Percentiles rank a stretch among this genome's conserved stretches.
Conservation (phyloP, 2,113 vertebrate species). For the Butorides virescens region DNA sequence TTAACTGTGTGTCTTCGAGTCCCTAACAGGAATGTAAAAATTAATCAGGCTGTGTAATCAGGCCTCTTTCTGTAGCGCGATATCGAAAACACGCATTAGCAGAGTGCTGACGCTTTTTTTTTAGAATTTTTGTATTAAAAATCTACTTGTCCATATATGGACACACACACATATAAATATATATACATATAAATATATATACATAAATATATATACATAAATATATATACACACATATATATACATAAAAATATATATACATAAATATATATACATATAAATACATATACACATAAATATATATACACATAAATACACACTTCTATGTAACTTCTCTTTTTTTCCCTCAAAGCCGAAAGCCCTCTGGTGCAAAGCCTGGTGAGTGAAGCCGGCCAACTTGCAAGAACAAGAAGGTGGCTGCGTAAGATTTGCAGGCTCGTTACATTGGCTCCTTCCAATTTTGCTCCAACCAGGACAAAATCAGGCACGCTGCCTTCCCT, state of each 20-base stretch:
- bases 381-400: neutral
- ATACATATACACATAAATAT: fast-evolving
- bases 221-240: neutral
- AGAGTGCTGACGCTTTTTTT: neutral
- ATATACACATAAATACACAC: fast-evolving
- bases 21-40: neutral
- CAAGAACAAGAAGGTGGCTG: fast-evolving
- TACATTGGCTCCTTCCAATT: no score
- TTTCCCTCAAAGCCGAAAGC: neutral
- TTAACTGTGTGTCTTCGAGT: neutral
- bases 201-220: fast-evolving
- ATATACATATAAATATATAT: no score
- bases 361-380: neutral
- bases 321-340: neutral
- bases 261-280: fast-evolving
- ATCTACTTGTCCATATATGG: fast-evolving
- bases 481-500: neutral
- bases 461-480: fast-evolving
- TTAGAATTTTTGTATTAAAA: neutral
- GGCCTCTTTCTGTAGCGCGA: neutral
- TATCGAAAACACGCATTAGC: neutral
- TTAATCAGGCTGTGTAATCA: neutral
- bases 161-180: fast-evolving
- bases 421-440: no score
- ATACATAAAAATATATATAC: fast-evolving